phyloP scores from a whole-genome alignment of 2,888 invertebrate genomes.

The Andrena bucephala region DNA sequence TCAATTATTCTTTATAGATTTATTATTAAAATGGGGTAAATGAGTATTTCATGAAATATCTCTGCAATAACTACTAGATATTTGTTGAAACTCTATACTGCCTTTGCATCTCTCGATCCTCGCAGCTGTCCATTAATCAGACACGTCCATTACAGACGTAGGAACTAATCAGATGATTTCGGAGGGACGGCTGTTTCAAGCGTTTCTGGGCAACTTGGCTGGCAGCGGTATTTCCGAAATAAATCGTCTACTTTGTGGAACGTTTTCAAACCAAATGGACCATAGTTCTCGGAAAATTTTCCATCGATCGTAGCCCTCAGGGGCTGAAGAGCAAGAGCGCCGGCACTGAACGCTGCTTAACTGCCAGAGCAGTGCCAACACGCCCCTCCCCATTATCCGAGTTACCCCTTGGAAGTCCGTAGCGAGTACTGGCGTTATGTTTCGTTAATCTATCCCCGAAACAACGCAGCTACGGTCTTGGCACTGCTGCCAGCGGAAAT shows the following conservation, averaged over 20 bases:
- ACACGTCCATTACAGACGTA: background rate
- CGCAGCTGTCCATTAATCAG: background rate
- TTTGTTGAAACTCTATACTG: background rate
- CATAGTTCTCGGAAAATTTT: constrained; percentile 65
- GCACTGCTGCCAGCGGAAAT: constrained; percentile 85
- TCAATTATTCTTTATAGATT: too few relatives aligned
- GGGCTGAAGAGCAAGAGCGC: constrained; percentile 67
- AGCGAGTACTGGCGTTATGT: constrained; percentile 83
- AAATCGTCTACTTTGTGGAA: constrained; percentile 53
- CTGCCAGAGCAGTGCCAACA: constrained; percentile 82
- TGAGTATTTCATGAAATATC: too few relatives aligned
- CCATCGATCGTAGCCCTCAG: constrained; percentile 68
- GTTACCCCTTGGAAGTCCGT: constrained; percentile 80
- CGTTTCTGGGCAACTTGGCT: constrained; percentile 16
- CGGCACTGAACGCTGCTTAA: constrained; percentile 80
- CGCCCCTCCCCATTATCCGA: constrained; percentile 80
- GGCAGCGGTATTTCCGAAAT: constrained; percentile 37
- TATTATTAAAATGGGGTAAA: too few relatives aligned
- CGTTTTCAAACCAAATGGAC: constrained; percentile 55
- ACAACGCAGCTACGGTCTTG: constrained; percentile 84
- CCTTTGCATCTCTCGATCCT: background rate
- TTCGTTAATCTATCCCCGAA: constrained; percentile 85
- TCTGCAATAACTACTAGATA: background rate
- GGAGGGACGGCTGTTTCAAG: background rate
- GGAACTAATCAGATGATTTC: constrained; percentile 32